These are phyloP conservation scores for Drosophila melanocephala DNA, from an alignment of 2,888 invertebrate species.

Conservation along the genomic window DNA sequence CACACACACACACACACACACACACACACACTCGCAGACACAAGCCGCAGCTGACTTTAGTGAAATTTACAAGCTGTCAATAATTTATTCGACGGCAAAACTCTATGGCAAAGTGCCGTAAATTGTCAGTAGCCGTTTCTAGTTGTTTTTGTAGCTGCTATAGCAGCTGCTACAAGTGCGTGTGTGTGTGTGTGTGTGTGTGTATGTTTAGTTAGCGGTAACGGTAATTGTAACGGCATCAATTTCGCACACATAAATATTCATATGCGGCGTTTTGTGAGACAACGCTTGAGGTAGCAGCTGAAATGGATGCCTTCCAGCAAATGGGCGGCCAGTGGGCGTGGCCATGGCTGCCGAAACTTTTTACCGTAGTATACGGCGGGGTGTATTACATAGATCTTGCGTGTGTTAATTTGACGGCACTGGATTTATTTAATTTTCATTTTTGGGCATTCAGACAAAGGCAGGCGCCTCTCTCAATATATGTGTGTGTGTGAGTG, in stretches of 20 bases:
- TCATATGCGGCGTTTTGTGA: conserved; percentile 76
- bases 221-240: conserved; percentile 80
- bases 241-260: conserved; percentile 80
- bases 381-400: conserved; percentile 24
- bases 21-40: conserved; percentile 26
- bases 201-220: conserved; percentile 72
- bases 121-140: conserved; percentile 65
- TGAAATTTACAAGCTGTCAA: conserved; percentile 82
- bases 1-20: conserved; percentile 24
- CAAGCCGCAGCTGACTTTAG: conserved; percentile 64
- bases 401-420: conserved; percentile 81
- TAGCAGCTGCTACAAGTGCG: conserved; percentile 19
- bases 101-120: conserved; percentile 75
- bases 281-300: conserved; percentile 28
- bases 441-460: conserved; percentile 56
- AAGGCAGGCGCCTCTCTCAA: conserved; percentile 48
- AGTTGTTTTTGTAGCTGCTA: conserved; percentile 36
- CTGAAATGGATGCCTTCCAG: not conserved
- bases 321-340: conserved; percentile 27
- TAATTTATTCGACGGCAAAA: conserved; percentile 76
- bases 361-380: conserved; percentile 24
- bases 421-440: conserved; percentile 82
- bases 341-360: conserved; percentile 36
- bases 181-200: conserved; percentile 10
- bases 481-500: conserved; percentile 6